Percentiles rank a stretch among this genome's conserved stretches.
These are phyloP conservation scores for Drosophila lacertosa DNA, from an alignment of 1,140 invertebrate species.

Conservation along the genomic window DNA sequence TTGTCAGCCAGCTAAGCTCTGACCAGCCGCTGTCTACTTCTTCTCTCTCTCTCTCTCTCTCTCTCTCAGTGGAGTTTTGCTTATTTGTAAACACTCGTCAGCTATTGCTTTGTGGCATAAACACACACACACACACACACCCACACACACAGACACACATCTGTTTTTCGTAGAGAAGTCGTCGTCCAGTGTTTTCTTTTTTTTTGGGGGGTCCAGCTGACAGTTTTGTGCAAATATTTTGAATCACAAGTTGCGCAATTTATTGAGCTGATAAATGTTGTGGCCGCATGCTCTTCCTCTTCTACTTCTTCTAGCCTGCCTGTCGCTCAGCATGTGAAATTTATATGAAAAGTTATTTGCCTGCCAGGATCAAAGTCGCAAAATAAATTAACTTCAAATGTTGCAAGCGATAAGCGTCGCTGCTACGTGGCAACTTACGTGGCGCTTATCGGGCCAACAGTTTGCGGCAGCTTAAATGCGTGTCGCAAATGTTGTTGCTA, in stretches of 20 bases:
- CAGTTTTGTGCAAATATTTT: conserved; percentile 61
- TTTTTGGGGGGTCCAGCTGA: conserved; percentile 15
- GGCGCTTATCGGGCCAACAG: conserved; percentile 49
- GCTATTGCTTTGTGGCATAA: conserved; percentile 41
- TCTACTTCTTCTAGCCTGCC: neutral
- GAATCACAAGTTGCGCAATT: conserved; percentile 68
- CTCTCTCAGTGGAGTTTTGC: conserved; percentile 15
- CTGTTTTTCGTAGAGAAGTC: neutral
- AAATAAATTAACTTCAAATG: conserved; percentile 74
- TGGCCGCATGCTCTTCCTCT: neutral
- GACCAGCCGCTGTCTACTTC: conserved; percentile 15
- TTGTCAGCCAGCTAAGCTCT: conserved; percentile 70
- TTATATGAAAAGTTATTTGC: conserved; percentile 72
- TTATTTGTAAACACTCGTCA: conserved; percentile 74
- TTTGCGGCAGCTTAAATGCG: conserved; percentile 24
- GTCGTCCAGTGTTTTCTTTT: conserved; percentile 2
- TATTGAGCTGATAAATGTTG: conserved; percentile 68
- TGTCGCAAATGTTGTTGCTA: conserved; percentile 14
- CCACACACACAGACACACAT: conserved; percentile 9
- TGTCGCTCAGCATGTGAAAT: conserved; percentile 64
- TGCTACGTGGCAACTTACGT: conserved; percentile 51
- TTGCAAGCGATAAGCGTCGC: conserved; percentile 55
- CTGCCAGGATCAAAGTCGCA: conserved; percentile 58
- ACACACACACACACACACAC: conserved; percentile 14
- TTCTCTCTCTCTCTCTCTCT: neutral